phyloP scores from a whole-genome alignment of 1,140 invertebrate species.

The Mylabris phalerata region DNA sequence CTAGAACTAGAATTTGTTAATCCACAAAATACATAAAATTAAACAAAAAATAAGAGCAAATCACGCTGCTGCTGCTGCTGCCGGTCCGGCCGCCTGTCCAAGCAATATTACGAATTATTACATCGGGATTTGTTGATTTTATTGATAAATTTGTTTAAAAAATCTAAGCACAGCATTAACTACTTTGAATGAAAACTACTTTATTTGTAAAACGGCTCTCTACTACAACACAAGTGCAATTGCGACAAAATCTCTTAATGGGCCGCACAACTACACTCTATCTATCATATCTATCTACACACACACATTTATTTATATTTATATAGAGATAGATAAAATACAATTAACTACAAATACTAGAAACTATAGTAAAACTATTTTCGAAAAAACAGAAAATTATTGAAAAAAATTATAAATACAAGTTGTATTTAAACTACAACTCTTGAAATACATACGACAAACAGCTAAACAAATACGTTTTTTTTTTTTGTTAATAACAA shows the following conservation, averaged over 20 bases:
- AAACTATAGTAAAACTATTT: slow-evolving; percentile 23
- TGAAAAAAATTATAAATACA: slow-evolving; percentile 35
- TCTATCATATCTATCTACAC: slow-evolving; percentile 14
- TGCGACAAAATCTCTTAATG: slow-evolving; percentile 24
- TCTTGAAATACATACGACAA: slow-evolving; percentile 37
- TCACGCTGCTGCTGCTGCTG: slow-evolving; percentile 6
- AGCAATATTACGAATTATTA: neutral
- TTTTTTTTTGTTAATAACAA: slow-evolving; percentile 23
- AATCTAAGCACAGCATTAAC: slow-evolving; percentile 39
- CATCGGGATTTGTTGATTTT: neutral
- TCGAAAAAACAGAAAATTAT: slow-evolving; percentile 5
- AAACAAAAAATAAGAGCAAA: neutral
- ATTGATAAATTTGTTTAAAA: neutral
- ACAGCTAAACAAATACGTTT: slow-evolving; percentile 35
- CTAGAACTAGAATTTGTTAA: slow-evolving; percentile 21
- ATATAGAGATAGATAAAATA: slow-evolving; percentile 26
- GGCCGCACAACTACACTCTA: slow-evolving; percentile 35
- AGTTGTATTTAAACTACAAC: neutral
- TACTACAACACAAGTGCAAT: slow-evolving; percentile 41
- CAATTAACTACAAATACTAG: slow-evolving; percentile 42
- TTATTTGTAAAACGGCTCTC: slow-evolving; percentile 43
- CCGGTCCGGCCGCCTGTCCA: slow-evolving; percentile 13
- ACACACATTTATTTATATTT: slow-evolving; percentile 33
- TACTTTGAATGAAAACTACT: slow-evolving; percentile 43
- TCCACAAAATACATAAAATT: slow-evolving; percentile 1